Percentiles rank a stretch among this genome's conserved stretches.
Conservation (phyloP, 2,888 invertebrate genomes). For the Acronicta psi region DNA sequence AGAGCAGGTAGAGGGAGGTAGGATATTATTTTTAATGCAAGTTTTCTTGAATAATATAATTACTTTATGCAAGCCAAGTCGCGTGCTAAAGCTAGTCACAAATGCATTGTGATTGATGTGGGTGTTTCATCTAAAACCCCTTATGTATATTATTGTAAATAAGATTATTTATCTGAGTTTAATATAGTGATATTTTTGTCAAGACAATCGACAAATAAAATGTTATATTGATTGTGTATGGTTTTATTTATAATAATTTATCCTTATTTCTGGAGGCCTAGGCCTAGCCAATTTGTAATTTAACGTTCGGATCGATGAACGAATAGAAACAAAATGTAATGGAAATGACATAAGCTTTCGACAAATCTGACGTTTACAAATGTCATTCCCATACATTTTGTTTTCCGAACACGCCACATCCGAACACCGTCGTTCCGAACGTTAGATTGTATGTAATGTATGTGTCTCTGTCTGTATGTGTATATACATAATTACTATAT, state of each 20-base stretch:
- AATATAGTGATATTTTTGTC: constrained; percentile 71
- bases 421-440: too few species aligned
- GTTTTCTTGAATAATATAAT: constrained; percentile 28
- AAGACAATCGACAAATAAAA: constrained; percentile 68
- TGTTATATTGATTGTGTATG: constrained; percentile 60
- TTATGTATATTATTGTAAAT: constrained; percentile 61
- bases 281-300: too few species aligned
- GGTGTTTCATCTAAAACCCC: constrained; percentile 45
- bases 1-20: constrained; percentile 19
- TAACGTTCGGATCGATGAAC: too few species aligned
- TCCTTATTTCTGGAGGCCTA: too few species aligned
- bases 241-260: constrained; percentile 36
- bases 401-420: too few species aligned
- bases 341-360: too few species aligned
- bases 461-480: too few species aligned
- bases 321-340: too few species aligned
- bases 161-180: constrained; percentile 61
- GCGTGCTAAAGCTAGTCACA: constrained; percentile 54
- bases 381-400: too few species aligned
- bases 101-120: constrained; percentile 50
- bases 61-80: constrained; percentile 32
- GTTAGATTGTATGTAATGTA: too few species aligned
- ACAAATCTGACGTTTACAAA: too few species aligned
- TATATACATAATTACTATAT: too few species aligned
- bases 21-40: constrained; percentile 44